Percentiles rank a stretch among this genome's conserved stretches.
Conservation (phyloP, 2,888 invertebrate genomes). For the Calliopum simillimum region DNA sequence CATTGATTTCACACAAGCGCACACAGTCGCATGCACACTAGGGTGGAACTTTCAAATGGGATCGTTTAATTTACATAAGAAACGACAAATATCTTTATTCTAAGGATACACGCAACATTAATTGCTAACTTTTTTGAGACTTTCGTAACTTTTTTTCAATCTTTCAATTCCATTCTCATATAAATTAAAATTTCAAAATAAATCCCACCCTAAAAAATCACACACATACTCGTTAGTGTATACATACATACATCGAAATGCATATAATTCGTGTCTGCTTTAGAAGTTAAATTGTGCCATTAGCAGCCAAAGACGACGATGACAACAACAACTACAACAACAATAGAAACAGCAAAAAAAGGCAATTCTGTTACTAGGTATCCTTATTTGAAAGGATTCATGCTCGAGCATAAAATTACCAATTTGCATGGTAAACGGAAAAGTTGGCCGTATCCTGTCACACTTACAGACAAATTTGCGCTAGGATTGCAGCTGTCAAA, state of each 20-base stretch:
- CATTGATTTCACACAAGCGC: conserved; percentile 61
- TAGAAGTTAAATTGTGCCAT: conserved; percentile 57
- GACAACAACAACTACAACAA: too few species aligned
- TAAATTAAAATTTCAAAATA: too few species aligned
- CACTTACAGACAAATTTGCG: conserved; percentile 41
- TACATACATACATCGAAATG: conserved; percentile 37
- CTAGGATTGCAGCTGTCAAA: too few species aligned
- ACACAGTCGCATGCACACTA: neutral
- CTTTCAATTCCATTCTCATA: too few species aligned
- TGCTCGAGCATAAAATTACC: conserved; percentile 55
- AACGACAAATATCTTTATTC: too few species aligned
- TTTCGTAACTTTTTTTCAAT: too few species aligned
- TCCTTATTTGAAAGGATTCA: conserved; percentile 36
- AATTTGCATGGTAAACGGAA: conserved; percentile 58
- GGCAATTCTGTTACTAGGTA: conserved; percentile 32
- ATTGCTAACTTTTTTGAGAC: too few species aligned
- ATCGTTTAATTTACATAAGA: too few species aligned
- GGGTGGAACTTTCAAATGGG: too few species aligned
- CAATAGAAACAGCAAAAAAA: too few species aligned
- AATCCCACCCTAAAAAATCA: neutral
- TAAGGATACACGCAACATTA: too few species aligned
- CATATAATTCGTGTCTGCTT: conserved; percentile 33
- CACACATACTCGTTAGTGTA: conserved; percentile 23
- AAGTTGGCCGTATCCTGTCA: conserved; percentile 56
- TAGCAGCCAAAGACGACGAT: conserved; percentile 42